Conservation (phyloP, 2,888 invertebrate species). For the Parochlus steinenii region DNA sequence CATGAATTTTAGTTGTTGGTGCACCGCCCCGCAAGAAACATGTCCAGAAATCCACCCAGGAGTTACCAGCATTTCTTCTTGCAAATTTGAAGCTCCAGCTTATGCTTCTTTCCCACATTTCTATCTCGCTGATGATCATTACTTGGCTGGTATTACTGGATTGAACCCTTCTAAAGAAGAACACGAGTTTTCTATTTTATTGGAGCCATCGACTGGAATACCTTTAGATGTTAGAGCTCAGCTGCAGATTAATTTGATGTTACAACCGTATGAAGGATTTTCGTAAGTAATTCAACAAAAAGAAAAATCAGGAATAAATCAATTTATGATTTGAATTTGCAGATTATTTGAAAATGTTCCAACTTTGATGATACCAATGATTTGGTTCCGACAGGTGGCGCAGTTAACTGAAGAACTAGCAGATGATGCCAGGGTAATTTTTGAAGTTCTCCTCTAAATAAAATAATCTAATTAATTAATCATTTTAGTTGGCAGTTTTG, state of each 20-base stretch:
- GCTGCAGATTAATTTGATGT: constrained; percentile 57
- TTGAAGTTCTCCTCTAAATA: not conserved
- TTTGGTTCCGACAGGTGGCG: constrained; percentile 61
- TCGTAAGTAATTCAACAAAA: constrained; percentile 31
- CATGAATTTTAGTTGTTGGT: constrained; percentile 41
- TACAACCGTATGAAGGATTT: constrained; percentile 34
- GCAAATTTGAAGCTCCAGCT: constrained; percentile 66
- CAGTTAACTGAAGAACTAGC: constrained; percentile 40
- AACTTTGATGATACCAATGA: constrained; percentile 46
- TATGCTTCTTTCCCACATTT: constrained; percentile 73
- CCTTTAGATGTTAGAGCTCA: constrained; percentile 57
- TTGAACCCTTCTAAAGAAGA: constrained; percentile 42
- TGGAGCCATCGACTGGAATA: constrained; percentile 64
- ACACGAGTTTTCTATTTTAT: constrained; percentile 46
- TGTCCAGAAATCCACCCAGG: constrained; percentile 38
- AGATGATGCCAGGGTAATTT: constrained; percentile 21
- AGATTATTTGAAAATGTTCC: constrained; percentile 39
- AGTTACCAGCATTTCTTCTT: constrained; percentile 52
- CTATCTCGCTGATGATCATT: constrained; percentile 50
- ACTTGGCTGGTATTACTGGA: constrained; percentile 44
- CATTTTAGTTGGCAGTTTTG: constrained; percentile 22
- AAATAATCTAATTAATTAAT: constrained; percentile 11
- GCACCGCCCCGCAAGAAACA: constrained; percentile 29
- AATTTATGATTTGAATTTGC: constrained; percentile 18
- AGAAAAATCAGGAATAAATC: not conserved